These are phyloP conservation scores for Dasysyrphus albostriatus DNA, from an alignment of 2,888 invertebrate genomes.

Conservation along the genomic window DNA sequence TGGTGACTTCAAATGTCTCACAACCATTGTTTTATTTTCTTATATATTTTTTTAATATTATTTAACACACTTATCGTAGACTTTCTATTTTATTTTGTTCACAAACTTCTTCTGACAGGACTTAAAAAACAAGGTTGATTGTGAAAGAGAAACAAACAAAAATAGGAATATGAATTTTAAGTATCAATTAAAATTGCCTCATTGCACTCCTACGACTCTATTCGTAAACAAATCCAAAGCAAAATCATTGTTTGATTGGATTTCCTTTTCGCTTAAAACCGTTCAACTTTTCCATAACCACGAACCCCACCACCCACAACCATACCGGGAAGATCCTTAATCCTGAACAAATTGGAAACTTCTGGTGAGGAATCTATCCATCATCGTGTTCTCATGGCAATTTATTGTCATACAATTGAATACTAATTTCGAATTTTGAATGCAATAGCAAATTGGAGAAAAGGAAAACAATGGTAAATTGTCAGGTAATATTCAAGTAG, in stretches of 20 bases:
- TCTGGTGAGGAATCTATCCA: constrained; percentile 51
- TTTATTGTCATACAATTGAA: constrained; percentile 70
- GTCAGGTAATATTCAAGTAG: constrained; percentile 43
- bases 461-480: constrained; percentile 54
- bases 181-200: constrained; percentile 69
- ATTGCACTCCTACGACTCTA: constrained; percentile 52
- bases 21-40: too few relatives aligned
- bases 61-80: too few relatives aligned
- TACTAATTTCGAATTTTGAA: constrained; percentile 62
- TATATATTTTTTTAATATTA: too few relatives aligned
- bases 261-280: constrained; percentile 38
- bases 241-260: constrained; percentile 52
- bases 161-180: constrained; percentile 28
- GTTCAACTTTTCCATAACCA: constrained; percentile 23
- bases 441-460: constrained; percentile 40
- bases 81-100: neutral
- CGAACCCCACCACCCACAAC: neutral
- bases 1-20: too few relatives aligned
- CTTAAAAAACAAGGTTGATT: constrained; percentile 16
- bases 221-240: constrained; percentile 33
- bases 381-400: constrained; percentile 53
- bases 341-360: constrained; percentile 68
- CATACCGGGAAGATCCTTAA: constrained; percentile 31
- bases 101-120: neutral
- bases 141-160: neutral